A percentile compares a stretch with the other conserved stretches of the same genome.
These are phyloP conservation scores for Tachypleus tridentatus DNA, from an alignment of 1,140 invertebrate species.

Conservation along the genomic window DNA sequence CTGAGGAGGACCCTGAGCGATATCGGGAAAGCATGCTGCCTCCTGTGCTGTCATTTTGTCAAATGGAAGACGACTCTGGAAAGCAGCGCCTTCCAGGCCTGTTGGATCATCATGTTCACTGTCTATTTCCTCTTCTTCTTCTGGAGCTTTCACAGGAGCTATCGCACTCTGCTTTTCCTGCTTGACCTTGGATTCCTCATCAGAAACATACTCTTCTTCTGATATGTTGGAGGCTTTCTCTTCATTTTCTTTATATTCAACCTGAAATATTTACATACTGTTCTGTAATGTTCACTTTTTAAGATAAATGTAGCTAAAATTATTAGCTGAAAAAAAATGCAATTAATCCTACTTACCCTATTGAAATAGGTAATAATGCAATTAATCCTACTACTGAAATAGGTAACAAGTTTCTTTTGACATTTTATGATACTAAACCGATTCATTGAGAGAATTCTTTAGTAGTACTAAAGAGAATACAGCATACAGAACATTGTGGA, in stretches of 20 bases:
- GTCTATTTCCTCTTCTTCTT: slow-evolving; percentile 27
- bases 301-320: too few relatives aligned
- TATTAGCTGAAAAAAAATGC: too few relatives aligned
- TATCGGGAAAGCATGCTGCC: slow-evolving; percentile 83
- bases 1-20: slow-evolving; percentile 61
- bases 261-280: too few relatives aligned
- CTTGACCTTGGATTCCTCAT: slow-evolving; percentile 26
- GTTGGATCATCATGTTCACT: slow-evolving; percentile 34
- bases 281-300: too few relatives aligned
- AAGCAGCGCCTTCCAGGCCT: slow-evolving; percentile 74
- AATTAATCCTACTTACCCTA: too few relatives aligned
- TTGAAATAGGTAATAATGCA: too few relatives aligned
- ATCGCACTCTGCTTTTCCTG: slow-evolving; percentile 7
- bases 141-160: slow-evolving; percentile 16
- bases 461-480: too few relatives aligned
- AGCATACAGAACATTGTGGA: too few relatives aligned
- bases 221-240: slow-evolving; percentile 30
- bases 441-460: too few relatives aligned
- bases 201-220: slow-evolving; percentile 32
- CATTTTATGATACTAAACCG: too few relatives aligned
- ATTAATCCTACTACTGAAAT: too few relatives aligned
- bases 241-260: slow-evolving; percentile 34
- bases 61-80: slow-evolving; percentile 77
- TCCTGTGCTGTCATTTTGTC: slow-evolving; percentile 91
- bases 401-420: too few relatives aligned